phyloP scores from a whole-genome alignment of 2,113 vertebrate species.

The Aegithalos caudatus region DNA sequence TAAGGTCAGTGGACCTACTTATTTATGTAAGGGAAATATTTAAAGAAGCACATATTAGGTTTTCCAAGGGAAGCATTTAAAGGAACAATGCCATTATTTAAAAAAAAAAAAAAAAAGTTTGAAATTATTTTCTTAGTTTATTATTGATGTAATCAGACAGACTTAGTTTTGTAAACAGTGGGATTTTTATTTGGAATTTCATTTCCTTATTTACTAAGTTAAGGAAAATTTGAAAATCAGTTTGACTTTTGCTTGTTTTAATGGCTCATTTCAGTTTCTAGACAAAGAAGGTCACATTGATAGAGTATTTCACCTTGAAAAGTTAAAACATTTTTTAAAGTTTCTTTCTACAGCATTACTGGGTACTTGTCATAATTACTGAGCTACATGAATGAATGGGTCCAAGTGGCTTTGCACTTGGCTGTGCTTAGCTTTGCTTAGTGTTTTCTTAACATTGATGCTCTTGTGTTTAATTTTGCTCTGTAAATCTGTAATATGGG shows the following conservation, averaged over 20 bases:
- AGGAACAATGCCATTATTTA: neutral
- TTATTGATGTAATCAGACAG: neutral
- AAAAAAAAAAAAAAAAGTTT: neutral
- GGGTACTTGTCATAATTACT: neutral
- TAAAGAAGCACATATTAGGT: neutral
- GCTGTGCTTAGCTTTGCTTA: neutral
- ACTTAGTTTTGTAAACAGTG: slow-evolving; percentile 29
- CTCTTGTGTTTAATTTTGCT: neutral
- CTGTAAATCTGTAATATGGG: neutral
- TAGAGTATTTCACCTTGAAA: neutral
- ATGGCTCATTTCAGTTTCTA: neutral
- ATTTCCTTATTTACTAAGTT: slow-evolving; percentile 19
- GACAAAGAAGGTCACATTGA: neutral
- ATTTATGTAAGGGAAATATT: neutral
- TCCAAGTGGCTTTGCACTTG: neutral
- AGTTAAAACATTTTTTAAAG: neutral
- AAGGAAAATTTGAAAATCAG: neutral
- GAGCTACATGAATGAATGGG: neutral
- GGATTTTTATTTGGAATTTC: neutral
- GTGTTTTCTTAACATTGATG: neutral
- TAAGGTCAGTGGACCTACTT: neutral
- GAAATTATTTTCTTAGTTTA: neutral
- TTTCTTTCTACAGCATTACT: neutral
- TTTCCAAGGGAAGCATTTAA: neutral
- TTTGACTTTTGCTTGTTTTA: neutral